Percentiles rank a stretch among this genome's conserved stretches.
phyloP scores from a whole-genome alignment of 2,113 vertebrate species.

The Cynoglossus semilaevis region DNA sequence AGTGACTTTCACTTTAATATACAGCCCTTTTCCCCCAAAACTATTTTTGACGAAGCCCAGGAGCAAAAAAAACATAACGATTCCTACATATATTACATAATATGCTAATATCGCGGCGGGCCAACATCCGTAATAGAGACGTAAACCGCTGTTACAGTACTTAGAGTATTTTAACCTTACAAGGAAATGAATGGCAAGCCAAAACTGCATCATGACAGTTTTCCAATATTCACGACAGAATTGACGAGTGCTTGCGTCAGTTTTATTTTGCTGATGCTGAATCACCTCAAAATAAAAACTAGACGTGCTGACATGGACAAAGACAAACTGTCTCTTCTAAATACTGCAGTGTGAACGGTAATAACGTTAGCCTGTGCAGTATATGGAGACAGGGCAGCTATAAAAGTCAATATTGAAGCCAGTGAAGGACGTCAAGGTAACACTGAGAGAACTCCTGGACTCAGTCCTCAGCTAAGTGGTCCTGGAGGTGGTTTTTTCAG shows the following conservation, averaged over 20 bases:
- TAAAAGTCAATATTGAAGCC: background rate
- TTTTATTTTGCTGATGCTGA: conserved; percentile 19
- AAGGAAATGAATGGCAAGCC: too few species aligned
- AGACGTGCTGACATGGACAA: conserved; percentile 22
- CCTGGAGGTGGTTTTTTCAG: background rate
- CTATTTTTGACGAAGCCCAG: too few species aligned
- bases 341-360: conserved; percentile 33
- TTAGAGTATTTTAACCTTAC: too few species aligned
- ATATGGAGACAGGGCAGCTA: conserved; percentile 4
- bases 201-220: background rate
- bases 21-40: too few species aligned
- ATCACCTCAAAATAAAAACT: conserved; percentile 13
- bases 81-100: too few species aligned
- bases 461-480: background rate
- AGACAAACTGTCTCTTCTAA: conserved; percentile 1
- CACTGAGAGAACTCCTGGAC: conserved; percentile 22
- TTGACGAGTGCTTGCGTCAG: conserved; percentile 4
- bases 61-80: too few species aligned
- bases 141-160: too few species aligned
- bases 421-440: conserved; percentile 14
- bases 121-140: too few species aligned
- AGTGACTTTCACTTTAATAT: too few species aligned
- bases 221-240: conserved; percentile 19
- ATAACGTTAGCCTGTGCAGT: conserved; percentile 15
- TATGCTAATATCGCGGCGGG: too few species aligned